Evolutionary conservation across 2,113 vertebrate genomes (phyloP), one percentile per base, ranked within the genome.

Genomic region (Rhabdornis inornatus): DNA sequence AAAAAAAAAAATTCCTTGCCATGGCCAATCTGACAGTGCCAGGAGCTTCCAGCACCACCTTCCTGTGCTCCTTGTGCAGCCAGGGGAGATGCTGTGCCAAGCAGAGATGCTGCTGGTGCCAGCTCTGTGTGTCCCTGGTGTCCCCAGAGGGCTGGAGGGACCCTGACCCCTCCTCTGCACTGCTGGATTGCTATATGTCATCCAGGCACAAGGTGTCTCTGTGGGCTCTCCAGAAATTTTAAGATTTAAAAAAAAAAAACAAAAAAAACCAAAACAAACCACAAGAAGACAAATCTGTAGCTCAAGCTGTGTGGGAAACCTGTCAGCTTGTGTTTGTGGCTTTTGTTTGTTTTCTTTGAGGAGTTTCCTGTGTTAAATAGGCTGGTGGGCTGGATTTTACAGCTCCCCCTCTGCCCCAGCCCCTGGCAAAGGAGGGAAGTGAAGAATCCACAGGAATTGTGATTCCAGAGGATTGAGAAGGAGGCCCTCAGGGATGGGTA

Each of bases 161-260:
- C 44, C 12, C 0, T 2, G 22, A 42, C 30, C 59, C 10, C n/a
- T 35, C 25, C 19, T 19, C 65, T 28, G 12, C 28, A 35, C n/a
- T 12, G 45, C 23, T 77, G 45, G 1, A 81, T 86, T 97, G 95
- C 92, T 95, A 81, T 96, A 4, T 94, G 39, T 70, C 61, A 90
- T 94, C 86, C 76, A 60, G 92, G 96, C 96, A 96, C 96, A 94
- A 96, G 96, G 64, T 92, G 95, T 97, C 95, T 92, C 94, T 97
- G 72, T 89, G 94, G 52, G 76, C 69, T 93, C 92, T 97, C 42
- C 92, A 78, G 86, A 96, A 86, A 89, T 71, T 90, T 63, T 47
- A 81, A 89, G 35, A 42, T 80, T 70, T 1, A 4, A 28, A 45
- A 60, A 22, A 47, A 42, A 24, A 14, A 35, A 15, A 14, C 57